A percentile compares a stretch with the other conserved stretches of the same genome.
phyloP scores from a whole-genome alignment of 1,140 invertebrate genomes.

The Steinernema feltiae region DNA sequence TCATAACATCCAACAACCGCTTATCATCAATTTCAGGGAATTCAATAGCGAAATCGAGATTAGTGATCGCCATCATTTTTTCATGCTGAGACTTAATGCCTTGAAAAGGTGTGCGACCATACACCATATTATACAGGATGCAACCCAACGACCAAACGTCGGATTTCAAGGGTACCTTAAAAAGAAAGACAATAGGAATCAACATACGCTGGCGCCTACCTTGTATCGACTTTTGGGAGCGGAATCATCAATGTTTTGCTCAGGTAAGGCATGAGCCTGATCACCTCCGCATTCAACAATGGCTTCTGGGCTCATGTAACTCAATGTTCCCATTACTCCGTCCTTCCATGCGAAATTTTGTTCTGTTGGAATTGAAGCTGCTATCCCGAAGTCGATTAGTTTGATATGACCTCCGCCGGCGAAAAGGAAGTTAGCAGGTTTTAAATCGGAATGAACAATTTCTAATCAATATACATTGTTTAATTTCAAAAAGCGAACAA shows the following conservation, averaged over 20 bases:
- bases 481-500: neutral
- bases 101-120: constrained; percentile 82
- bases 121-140: constrained; percentile 86
- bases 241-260: neutral
- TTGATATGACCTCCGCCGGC: constrained; percentile 75
- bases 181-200: constrained; percentile 30
- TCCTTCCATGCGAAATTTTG: constrained; percentile 81
- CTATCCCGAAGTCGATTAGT: constrained; percentile 95
- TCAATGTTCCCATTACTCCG: constrained; percentile 74
- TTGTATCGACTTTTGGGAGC: neutral
- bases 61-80: constrained; percentile 77
- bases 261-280: too few relatives aligned
- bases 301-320: constrained; percentile 93
- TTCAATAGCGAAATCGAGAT: constrained; percentile 70
- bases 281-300: constrained; percentile 59
- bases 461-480: constrained; percentile 66
- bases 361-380: constrained; percentile 79
- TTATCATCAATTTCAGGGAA: constrained; percentile 64
- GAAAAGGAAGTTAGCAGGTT: constrained; percentile 90
- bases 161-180: constrained; percentile 79
- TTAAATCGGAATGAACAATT: constrained; percentile 90
- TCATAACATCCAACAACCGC: constrained; percentile 64
- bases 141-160: constrained; percentile 97
- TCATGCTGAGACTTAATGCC: constrained; percentile 69
- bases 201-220: neutral